Conservation (phyloP, 2,888 invertebrate species). For the Cosmia trapezina region DNA sequence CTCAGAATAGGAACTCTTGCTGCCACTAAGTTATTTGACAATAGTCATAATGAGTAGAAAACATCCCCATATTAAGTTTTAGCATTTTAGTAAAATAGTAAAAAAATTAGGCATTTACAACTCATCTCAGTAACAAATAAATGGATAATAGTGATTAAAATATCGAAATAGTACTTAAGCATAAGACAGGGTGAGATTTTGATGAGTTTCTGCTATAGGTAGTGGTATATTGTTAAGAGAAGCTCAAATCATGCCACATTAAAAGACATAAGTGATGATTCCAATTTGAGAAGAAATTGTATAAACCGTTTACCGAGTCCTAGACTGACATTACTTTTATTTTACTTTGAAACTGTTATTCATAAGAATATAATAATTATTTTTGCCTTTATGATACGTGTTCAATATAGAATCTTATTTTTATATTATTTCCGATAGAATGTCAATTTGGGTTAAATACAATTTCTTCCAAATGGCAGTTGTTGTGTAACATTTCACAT, state of each 20-base stretch:
- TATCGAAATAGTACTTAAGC: conserved; percentile 67
- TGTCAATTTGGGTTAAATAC: background rate
- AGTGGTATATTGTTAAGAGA: conserved; percentile 56
- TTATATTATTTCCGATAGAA: background rate
- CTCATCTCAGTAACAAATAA: conserved; percentile 62
- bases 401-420: background rate
- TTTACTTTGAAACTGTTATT: conserved; percentile 10
- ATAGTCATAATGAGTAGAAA: conserved; percentile 28
- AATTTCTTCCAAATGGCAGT: conserved; percentile 40
- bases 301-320: background rate
- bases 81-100: conserved; percentile 39
- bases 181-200: conserved; percentile 68
- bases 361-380: conserved; percentile 3
- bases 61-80: conserved; percentile 46
- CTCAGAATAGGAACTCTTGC: conserved; percentile 32
- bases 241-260: conserved; percentile 57
- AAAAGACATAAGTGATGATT: conserved; percentile 27
- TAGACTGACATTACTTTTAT: conserved; percentile 18
- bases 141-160: conserved; percentile 50
- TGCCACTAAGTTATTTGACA: conserved; percentile 46
- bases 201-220: conserved; percentile 59
- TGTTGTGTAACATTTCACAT: conserved; percentile 11
- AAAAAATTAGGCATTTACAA: conserved; percentile 60
- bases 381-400: background rate
- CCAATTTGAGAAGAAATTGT: conserved; percentile 35